phyloP scores from a whole-genome alignment of 2,888 invertebrate genomes.

The Chromoteleia sp. region DNA sequence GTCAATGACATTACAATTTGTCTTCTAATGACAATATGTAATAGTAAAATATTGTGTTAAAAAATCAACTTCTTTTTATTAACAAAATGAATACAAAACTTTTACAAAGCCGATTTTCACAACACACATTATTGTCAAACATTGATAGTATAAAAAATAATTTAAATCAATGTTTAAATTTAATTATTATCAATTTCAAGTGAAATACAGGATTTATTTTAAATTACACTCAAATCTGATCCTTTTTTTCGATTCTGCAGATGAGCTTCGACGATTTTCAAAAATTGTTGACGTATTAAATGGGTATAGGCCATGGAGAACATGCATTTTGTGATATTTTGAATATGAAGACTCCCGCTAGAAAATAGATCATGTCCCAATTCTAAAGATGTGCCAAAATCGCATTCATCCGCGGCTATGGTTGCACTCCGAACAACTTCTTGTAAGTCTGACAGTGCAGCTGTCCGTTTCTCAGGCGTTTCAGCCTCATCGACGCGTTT shows the following conservation, averaged over 20 bases:
- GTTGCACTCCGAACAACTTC: conserved; percentile 93
- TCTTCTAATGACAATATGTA: not conserved
- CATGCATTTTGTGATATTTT: conserved; percentile 88
- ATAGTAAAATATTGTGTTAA: not conserved
- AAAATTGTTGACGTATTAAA: conserved; percentile 90
- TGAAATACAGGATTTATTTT: conserved; percentile 9
- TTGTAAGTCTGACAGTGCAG: conserved; percentile 89
- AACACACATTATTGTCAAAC: conserved; percentile 2
- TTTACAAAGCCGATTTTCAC: not conserved
- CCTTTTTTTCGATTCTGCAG: conserved; percentile 89
- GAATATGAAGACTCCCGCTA: conserved; percentile 89
- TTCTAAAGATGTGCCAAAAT: conserved; percentile 97
- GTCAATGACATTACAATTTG: no score
- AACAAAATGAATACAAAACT: conserved; percentile 5
- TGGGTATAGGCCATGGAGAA: conserved; percentile 91
- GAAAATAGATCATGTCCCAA: conserved; percentile 94
- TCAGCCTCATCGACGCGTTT: conserved; percentile 87
- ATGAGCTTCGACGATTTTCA: conserved; percentile 91
- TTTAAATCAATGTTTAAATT: not conserved
- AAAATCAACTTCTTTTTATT: conserved; percentile 5
- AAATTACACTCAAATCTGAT: conserved; percentile 85
- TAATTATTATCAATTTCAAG: conserved; percentile 10
- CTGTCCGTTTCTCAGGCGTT: conserved; percentile 87
- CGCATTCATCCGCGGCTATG: conserved; percentile 97
- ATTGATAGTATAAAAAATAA: not conserved